Conservation (phyloP, 2,113 vertebrate species). For the Cephalopholis sonnerati region DNA sequence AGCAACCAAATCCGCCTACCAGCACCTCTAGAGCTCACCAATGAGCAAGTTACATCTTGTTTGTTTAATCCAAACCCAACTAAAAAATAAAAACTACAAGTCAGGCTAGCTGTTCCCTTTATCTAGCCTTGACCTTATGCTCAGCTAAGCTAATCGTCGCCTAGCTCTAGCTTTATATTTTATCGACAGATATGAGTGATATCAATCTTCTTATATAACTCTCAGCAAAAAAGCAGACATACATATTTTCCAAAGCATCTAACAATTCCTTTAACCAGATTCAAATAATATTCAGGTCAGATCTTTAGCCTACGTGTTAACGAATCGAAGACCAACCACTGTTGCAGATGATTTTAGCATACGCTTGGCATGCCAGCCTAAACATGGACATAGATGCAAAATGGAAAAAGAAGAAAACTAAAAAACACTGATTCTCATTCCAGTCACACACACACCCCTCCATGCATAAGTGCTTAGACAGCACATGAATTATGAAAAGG, state of each 20-base stretch:
- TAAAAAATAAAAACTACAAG: no score
- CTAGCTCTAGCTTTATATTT: background rate
- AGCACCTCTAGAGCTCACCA: no score
- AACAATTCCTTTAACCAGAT: background rate
- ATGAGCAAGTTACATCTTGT: no score
- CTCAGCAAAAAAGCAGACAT: background rate
- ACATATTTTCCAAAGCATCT: background rate
- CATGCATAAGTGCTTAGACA: slow-evolving; percentile 49
- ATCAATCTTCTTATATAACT: background rate
- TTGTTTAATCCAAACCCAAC: no score
- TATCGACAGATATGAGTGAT: background rate
- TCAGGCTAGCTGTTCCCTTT: no score
- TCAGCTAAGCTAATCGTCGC: background rate
- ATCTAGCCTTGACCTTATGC: background rate
- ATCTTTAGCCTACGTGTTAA: background rate
- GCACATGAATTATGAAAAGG: slow-evolving; percentile 71
- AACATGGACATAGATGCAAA: background rate
- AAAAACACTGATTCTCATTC: slow-evolving; percentile 53
- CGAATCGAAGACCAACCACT: background rate
- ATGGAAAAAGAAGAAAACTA: background rate
- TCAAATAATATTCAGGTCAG: background rate
- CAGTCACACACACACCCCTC: slow-evolving; percentile 25
- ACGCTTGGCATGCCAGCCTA: background rate
- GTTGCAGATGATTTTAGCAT: background rate
- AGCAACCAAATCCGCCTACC: no score